Base-by-base conservation (phyloP, 2,113 vertebrate species). In the Cyanoramphus novaezelandiae region DNA sequence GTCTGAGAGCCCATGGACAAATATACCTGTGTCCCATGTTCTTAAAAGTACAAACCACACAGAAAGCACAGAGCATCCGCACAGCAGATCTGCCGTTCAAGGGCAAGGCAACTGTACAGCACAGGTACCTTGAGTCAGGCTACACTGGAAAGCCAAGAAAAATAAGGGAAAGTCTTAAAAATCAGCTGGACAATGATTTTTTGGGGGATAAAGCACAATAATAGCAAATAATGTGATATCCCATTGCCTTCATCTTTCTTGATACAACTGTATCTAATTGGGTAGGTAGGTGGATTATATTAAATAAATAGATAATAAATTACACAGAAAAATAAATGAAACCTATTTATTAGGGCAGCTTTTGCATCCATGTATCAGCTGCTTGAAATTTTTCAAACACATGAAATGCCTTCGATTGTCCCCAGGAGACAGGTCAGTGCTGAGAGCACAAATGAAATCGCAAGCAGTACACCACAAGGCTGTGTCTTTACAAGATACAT, bases 401-500 rank as follows among this genome's bases (percentile, higher is more conserved):
- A 6, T 19, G 49, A 81, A 86, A 53, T 6, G 17, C n/a, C 52
- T 57, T 17, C 83, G 62, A 0, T 44, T 17, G 3, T 53, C 23
- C 76, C 88, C 81, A 68, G 65, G 69, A 75, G 82, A 88, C 5
- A 6, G 63, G 41, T 71, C 77, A 50, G 49, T 19, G 63, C 62
- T 4, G 7, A 64, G 41, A 69, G 39, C 70, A 83, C 25, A 43
- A 62, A 43, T 8, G 10, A 44, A 93, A 79, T 6, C 44, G 29
- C 65, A 87, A 62, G 15, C 29, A 71, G 69, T 0, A 0, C 60
- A 31, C 18, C 53, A 24, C 13, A 5, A 39, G 72, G 18, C n/a
- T 17, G 11, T 33, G 47, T 55, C 60, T n/a, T 0, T 24, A 64
- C 28, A 75, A 60, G 20, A 29, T 4, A 5, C 8, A 0, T 7